Base-by-base conservation (phyloP, 2,888 invertebrate species). In the Cecidostiba fungosa region DNA sequence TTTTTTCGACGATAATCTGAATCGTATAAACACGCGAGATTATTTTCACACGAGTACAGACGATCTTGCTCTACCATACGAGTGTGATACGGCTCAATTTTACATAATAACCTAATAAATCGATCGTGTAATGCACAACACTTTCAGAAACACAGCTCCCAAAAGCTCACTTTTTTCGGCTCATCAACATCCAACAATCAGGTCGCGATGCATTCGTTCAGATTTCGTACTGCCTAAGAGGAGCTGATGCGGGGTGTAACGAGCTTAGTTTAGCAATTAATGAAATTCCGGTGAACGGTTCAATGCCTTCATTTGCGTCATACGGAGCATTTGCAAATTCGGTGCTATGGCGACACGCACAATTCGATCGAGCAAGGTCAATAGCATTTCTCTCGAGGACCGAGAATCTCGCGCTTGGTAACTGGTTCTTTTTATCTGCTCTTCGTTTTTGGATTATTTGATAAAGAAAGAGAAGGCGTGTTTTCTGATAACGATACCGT, bases 291-390 rank as follows among this genome's bases (percentile, higher is more conserved):
- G 23, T 74, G 83, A 39, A 69, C 83, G 77, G 77, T 88, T 88
- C 87, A 83, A 86, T 83, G 85, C 77, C 81, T 86, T 66, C 72
- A 29, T 70, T 85, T 85, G 66, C 88, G 85, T 88, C 86, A 87
- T 77, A 54, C 54, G 8, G 32, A 29, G 39, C 39, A 79, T 70
- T 70, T 26, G 79, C 43, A 19, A 43, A 43, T 59, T 59, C 23
- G 23, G n/a, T 12, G 32, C 32, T 32, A n/a, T n/a, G 23, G 12
- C 19, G 23, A 43, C 23, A 50, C 19, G 10, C 23, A 23, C 29
- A 29, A 5, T 76, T 50, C 47, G 78, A 66, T 69, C 66, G 36
- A n/a, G 43, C 39, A 78, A 78, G 78, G 78, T 29, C 66, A 47
- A 43, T 59, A 23, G 59, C 59, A 23, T 19, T 23, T 59, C 23